Evolutionary conservation across 2,797 vertebrate genomes (phyloP).

Genomic region (Phylloscopus collybita): DNA sequence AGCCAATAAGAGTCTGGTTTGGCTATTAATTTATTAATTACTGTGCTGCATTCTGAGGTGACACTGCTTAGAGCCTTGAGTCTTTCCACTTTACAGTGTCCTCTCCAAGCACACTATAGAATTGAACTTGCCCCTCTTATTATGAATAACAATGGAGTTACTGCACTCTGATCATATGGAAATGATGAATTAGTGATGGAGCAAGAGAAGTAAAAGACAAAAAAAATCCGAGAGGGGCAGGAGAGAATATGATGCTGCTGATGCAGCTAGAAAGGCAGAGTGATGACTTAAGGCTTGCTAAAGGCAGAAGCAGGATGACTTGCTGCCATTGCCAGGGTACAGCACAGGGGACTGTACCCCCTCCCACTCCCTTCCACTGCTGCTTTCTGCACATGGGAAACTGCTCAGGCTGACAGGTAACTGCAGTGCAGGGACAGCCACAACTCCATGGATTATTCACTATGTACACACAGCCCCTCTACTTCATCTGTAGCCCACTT

Average conservation of each 20-base stretch:
- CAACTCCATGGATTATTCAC: not conserved
- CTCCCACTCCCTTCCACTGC: not conserved
- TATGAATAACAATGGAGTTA: not conserved
- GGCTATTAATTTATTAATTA: not conserved
- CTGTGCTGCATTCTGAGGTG: not conserved
- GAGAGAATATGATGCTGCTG: not conserved
- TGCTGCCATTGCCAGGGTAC: not conserved
- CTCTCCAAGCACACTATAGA: not conserved
- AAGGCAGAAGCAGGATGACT: not conserved
- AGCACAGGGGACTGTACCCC: not conserved
- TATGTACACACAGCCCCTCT: too few species aligned
- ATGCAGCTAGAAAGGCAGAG: not conserved
- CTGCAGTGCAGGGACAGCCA: not conserved
- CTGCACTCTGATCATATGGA: not conserved
- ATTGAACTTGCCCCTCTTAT: not conserved
- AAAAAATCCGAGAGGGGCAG: fast-evolving
- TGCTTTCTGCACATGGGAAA: not conserved
- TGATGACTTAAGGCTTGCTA: not conserved
- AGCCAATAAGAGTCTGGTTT: not conserved
- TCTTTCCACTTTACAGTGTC: not conserved
- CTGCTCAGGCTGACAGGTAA: not conserved
- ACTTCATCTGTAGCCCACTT: not conserved
- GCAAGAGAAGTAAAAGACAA: not conserved
- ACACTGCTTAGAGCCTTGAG: not conserved
- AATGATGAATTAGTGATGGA: not conserved